Base-by-base conservation (phyloP, 2,797 vertebrate genomes). In the Eulemur coronatus region DNA sequence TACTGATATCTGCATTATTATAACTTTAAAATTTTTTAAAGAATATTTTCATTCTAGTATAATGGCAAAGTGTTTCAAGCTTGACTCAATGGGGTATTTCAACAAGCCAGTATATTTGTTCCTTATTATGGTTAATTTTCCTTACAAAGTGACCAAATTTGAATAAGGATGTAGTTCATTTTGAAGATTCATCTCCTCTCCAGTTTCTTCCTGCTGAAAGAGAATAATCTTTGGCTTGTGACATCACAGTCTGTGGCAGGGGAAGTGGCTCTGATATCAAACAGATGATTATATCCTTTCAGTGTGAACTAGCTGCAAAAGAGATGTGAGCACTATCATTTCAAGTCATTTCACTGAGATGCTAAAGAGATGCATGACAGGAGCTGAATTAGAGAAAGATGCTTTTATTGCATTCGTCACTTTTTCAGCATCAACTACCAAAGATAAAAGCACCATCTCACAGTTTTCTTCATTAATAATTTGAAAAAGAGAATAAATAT, bases 51-150 rank as follows among this genome's bases (percentile, higher is more conserved):
- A 95, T 63, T 78, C 38, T 15, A 81, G 22, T 76, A 57, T 24
- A 84, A 84, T 22, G 9, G 17, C 70, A 33, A 65, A 43, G 35
- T 79, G 72, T 96, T 97, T 38, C 79, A 97, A 97, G 82, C 73
- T 80, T 94, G 94, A 97, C 94, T 75, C 89, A 96, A 96, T 93
- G 82, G 94, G 82, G 57, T 93, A 96, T 80, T 98, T 98, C 94
- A 96, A 72, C 43, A 89, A 95, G 88, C 85, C 79, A 96, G 95
- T 97, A 94, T 97, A 97, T 92, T 90, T 91, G 86, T 96, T 92
- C 96, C 82, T 94, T 46, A 93, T 95, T 73, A 81, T 57, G 96
- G 80, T 69, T 95, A 96, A 97, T 96, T 98, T 98, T 97, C 88
- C 92, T 96, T 63, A 79, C 55, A 72, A 97, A 97, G 79, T 96